phyloP scores from a whole-genome alignment of 23 tunicate species.

The Styela clava region DNA sequence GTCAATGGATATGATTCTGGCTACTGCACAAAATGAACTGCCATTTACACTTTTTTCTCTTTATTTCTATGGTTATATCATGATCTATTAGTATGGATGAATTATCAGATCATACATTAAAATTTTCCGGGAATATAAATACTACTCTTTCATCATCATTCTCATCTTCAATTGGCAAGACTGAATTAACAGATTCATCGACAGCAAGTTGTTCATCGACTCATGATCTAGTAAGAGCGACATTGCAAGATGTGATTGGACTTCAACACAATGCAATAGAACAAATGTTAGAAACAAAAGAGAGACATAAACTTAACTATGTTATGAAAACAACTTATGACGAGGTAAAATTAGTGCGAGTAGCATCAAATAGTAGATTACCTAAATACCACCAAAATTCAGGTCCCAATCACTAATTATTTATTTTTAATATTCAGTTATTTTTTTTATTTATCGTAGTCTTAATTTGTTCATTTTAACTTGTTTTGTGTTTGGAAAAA shows the following conservation, averaged over 20 bases:
- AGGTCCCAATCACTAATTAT: no score
- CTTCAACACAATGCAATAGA: constrained; percentile 52
- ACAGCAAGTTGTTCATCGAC: constrained; percentile 13
- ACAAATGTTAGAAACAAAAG: constrained; percentile 35
- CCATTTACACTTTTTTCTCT: no score
- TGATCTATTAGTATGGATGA: neutral
- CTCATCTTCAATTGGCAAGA: neutral
- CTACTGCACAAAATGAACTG: no score
- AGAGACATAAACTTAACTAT: constrained; percentile 55
- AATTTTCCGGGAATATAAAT: neutral
- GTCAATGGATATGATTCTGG: no score
- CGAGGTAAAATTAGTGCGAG: constrained; percentile 27
- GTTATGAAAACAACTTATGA: constrained; percentile 49
- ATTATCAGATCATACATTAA: neutral
- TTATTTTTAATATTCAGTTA: no score
- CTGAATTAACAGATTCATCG: neutral
- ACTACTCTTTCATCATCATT: neutral
- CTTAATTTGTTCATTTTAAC: no score
- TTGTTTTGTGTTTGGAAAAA: no score
- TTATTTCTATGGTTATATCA: no score
- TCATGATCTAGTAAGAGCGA: constrained; percentile 49
- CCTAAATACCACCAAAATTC: no score
- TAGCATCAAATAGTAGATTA: neutral
- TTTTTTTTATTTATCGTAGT: no score
- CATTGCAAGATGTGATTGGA: constrained; percentile 60